phyloP scores from a whole-genome alignment of 2,797 vertebrate species.

The Prunella strophiata region DNA sequence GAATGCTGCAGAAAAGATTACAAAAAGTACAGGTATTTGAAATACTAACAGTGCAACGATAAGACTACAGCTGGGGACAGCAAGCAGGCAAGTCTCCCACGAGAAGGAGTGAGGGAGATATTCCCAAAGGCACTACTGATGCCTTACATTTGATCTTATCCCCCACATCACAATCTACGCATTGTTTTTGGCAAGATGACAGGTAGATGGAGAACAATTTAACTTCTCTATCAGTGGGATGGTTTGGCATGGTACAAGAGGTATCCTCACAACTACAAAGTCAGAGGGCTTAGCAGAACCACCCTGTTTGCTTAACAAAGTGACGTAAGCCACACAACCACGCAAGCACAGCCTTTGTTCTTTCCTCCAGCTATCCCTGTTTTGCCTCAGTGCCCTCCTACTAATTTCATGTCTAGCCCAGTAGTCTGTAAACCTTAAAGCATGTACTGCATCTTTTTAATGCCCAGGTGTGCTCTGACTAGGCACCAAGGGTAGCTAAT shows the following conservation, averaged over 20 bases:
- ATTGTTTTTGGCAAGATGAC: not conserved
- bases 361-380: not conserved
- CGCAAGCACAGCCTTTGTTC: conserved; percentile 1
- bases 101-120: not conserved
- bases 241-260: conserved; percentile 27
- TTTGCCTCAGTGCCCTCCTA: not conserved
- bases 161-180: not conserved
- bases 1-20: not conserved
- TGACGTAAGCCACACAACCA: conserved; percentile 22
- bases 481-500: not conserved
- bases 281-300: conserved; percentile 15
- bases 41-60: not conserved
- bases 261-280: not conserved
- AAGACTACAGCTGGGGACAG: conserved; percentile 11
- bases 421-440: not conserved
- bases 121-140: conserved; percentile 46
- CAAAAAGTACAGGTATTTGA: not conserved
- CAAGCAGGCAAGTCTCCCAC: conserved; percentile 27
- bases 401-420: not conserved
- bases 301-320: conserved; percentile 11
- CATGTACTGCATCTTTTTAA: not conserved
- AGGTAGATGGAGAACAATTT: conserved; percentile 1
- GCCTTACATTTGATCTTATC: conserved; percentile 44
- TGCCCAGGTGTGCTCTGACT: not conserved
- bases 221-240: conserved; percentile 8